A percentile compares a stretch with the other conserved stretches of the same genome.
Conservation (phyloP, 1,140 invertebrate genomes). For the Drosophila prosaltans region DNA sequence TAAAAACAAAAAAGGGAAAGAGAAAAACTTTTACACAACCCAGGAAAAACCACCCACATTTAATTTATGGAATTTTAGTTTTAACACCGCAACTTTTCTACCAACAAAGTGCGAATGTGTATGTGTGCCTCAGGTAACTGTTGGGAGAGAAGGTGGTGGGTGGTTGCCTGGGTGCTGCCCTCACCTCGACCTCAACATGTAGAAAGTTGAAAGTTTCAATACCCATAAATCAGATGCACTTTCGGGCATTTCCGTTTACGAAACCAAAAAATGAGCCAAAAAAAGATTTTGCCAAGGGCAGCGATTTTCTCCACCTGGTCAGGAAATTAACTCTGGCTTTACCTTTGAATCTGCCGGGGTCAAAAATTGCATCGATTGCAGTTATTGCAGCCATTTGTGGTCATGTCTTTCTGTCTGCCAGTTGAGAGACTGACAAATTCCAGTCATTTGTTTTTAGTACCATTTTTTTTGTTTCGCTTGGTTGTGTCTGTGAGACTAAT, state of each 20-base stretch:
- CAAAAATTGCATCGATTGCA: constrained; percentile 59
- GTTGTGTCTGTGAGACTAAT: constrained; percentile 40
- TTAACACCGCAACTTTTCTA: constrained; percentile 68
- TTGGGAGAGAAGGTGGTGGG: constrained; percentile 30
- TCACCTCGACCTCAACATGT: constrained; percentile 30
- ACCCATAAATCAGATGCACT: constrained; percentile 80
- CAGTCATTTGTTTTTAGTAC: constrained; percentile 66
- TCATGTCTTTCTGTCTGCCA: constrained; percentile 34
- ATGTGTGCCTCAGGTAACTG: constrained; percentile 30
- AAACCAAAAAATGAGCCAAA: constrained; percentile 22
- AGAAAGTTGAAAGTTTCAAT: constrained; percentile 72
- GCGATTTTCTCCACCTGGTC: constrained; percentile 12
- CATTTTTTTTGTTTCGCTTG: constrained; percentile 41
- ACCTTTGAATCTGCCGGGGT: constrained; percentile 5
- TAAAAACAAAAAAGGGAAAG: constrained; percentile 28
- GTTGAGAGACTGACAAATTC: constrained; percentile 55
- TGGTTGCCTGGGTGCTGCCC: constrained; percentile 31
- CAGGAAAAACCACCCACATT: constrained; percentile 44
- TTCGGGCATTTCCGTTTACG: constrained; percentile 66
- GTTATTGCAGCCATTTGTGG: constrained; percentile 70
- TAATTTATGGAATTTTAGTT: constrained; percentile 81
- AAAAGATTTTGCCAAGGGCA: constrained; percentile 44
- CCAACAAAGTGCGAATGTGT: constrained; percentile 40
- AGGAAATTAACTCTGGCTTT: constrained; percentile 62
- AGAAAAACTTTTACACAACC: constrained; percentile 74